Base-by-base conservation (phyloP, 1,140 invertebrate genomes). In the Cydia strobilella region DNA sequence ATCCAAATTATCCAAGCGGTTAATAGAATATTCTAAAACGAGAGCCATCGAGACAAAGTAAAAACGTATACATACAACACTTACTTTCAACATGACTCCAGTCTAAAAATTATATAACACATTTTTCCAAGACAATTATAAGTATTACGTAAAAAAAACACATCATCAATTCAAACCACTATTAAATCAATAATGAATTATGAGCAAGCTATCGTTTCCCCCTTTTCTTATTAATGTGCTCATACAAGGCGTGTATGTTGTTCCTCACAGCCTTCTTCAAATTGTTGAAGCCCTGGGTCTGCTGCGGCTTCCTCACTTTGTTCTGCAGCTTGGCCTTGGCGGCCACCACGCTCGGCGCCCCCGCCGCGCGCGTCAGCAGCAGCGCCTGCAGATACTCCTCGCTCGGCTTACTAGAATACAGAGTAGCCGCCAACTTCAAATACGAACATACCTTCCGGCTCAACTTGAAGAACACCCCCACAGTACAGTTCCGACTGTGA, bases 401-500 rank as follows among this genome's bases (percentile, higher is more conserved):
- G 6, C 73, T 72, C 9, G 51, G 5, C 2, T 72, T 42, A 1
- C 74, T 72, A 23, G 82, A 75, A 73, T 79, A 85, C 18, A 78
- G 51, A 2, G 71, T 59, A 3, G 74, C 72, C 7, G 84, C 84
- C n/a, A 42, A 76, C 10, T 74, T n/a, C 35, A 87, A 77, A 27
- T 79, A 65, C n/a, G 39, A 7, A 12, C 76, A 15, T 15, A 88
- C 76, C 25, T 65, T 82, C 9, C 73, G 75, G 3, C 82, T 77
- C 39, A 90, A 65, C 51, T 82, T 84, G 0, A 75, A 76, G 74
- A 83, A 77, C 15, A 94, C 84, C 2, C 77, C 78, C 3, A 79
- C 78, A 0, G 93, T 87, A 63, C 93, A 87, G 79, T 96, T 96
- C 75, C 93, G 88, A 75, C 84, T 93, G 27, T 94, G 93, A 74